Evolutionary conservation across 2,888 invertebrate species (phyloP), one percentile per base, ranked within the genome.

Genomic region (Drosophila nigritarsus): DNA sequence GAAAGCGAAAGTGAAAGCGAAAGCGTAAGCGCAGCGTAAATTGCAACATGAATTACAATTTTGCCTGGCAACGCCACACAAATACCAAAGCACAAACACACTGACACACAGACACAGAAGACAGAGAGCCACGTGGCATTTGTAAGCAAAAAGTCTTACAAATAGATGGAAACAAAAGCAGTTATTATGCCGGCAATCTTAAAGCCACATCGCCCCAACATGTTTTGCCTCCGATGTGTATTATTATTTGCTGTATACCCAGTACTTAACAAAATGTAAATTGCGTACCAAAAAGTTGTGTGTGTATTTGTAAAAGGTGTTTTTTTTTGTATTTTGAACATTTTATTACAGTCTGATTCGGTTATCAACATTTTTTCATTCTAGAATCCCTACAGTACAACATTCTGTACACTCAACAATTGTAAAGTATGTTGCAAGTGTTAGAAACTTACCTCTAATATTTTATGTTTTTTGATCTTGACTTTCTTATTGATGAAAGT

Each of bases 41-140:
- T 87, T 85, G 85, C 90, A 85, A 82, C 72, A 76, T 85, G 85
- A 89, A 87, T 89, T 75, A 77, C 84, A 89, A 78, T 84, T 81
- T 65, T 59, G 53, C 61, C 36, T 77, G 63, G 65, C 67, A 72
- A 78, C 68, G 29, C 40, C 9, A 34, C 9, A 49, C 38, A 62
- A 29, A 18, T 38, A 24, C 45, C 18, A 34, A 32, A 13, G 7
- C 34, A 30, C 32, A 48, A n/a, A 48, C 34, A 42, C 29, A 38
- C 18, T 48, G 13, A 56, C 40, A 27, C 11, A 51, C 2, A 61
- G 20, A 27, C 11, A 48, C 2, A 61, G 20, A 20, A 20, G 45
- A 45, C 15, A 24, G 15, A 45, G 51, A 64, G 30, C 30, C 61
- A 51, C 34, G 40, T 34, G 51, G 65, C 75, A 60, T 61, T 49